phyloP scores from a whole-genome alignment of 2,113 vertebrate genomes.

The Haemorhous mexicanus region DNA sequence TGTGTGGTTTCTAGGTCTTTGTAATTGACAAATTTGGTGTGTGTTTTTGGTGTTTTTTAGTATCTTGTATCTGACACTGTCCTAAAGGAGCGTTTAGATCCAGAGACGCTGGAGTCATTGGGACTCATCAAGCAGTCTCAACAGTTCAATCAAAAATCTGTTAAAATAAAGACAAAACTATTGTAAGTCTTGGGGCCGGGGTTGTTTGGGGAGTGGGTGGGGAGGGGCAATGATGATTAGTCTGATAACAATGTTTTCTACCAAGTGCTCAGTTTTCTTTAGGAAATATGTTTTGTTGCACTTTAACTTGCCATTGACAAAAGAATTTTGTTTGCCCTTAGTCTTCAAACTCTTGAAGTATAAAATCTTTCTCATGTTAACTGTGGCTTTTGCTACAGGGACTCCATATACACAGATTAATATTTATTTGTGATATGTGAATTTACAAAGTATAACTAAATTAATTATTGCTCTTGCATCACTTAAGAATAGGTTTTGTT shows the following conservation, averaged over 20 bases:
- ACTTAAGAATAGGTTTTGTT: background rate
- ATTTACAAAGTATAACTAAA: background rate
- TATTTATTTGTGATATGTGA: background rate
- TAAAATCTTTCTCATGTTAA: background rate
- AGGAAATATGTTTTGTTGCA: background rate
- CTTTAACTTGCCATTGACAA: background rate
- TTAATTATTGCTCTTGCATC: background rate
- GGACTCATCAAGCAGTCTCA: slow-evolving; percentile 98
- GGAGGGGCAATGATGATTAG: background rate
- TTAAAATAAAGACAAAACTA: slow-evolving; percentile 99
- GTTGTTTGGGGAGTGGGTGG: background rate
- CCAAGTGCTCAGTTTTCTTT: background rate
- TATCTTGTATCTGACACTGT: slow-evolving; percentile 92
- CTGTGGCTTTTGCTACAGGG: background rate
- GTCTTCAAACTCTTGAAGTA: background rate
- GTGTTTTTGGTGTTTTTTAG: slow-evolving; percentile 65
- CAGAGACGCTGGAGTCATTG: slow-evolving; percentile 94
- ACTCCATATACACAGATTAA: background rate
- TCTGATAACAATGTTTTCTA: background rate
- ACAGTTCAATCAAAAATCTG: slow-evolving; percentile 99
- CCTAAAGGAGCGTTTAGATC: slow-evolving; percentile 94
- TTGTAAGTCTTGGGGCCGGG: slow-evolving; percentile 83
- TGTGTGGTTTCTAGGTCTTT: background rate
- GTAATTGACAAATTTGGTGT: background rate
- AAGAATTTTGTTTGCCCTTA: background rate